Percentiles rank a stretch among this genome's conserved stretches.
phyloP scores from a whole-genome alignment of 2,797 vertebrate species.

The Carduelis carduelis region DNA sequence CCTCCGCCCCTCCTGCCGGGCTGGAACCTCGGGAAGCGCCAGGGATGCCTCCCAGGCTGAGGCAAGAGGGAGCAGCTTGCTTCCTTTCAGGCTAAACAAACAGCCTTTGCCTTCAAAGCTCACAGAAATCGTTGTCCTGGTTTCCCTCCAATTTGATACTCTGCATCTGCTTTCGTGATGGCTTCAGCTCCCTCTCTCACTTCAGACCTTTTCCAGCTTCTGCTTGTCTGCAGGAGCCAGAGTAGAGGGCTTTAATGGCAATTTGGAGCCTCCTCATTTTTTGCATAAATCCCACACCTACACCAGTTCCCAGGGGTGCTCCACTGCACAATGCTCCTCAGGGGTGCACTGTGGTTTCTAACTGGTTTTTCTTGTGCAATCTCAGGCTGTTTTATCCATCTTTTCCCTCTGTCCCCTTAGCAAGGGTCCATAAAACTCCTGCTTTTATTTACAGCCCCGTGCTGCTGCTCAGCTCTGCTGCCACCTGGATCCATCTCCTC shows the following conservation, averaged over 20 bases:
- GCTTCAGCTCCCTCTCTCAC: background rate
- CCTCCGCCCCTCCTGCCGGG: background rate
- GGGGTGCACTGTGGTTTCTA: background rate
- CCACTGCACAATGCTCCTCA: background rate
- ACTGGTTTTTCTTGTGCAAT: background rate
- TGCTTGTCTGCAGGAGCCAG: background rate
- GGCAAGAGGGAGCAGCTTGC: background rate
- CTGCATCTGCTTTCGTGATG: background rate
- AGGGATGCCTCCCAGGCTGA: background rate
- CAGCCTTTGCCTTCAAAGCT: background rate
- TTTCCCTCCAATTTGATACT: background rate
- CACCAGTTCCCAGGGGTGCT: accelerated
- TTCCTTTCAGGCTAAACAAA: constrained; percentile 18
- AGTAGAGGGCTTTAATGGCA: background rate
- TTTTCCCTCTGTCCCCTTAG: background rate
- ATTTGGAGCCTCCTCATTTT: background rate
- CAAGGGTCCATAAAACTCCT: background rate
- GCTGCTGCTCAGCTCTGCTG: background rate
- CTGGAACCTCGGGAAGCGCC: background rate
- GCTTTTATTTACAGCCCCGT: background rate
- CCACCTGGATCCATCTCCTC: background rate
- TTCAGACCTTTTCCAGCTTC: background rate
- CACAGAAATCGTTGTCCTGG: background rate
- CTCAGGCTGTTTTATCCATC: background rate
- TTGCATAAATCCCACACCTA: background rate